Percentiles rank a stretch among this genome's conserved stretches.
These are phyloP conservation scores for Periplaneta americana DNA, from an alignment of 1,140 invertebrate genomes.

Conservation along the genomic window DNA sequence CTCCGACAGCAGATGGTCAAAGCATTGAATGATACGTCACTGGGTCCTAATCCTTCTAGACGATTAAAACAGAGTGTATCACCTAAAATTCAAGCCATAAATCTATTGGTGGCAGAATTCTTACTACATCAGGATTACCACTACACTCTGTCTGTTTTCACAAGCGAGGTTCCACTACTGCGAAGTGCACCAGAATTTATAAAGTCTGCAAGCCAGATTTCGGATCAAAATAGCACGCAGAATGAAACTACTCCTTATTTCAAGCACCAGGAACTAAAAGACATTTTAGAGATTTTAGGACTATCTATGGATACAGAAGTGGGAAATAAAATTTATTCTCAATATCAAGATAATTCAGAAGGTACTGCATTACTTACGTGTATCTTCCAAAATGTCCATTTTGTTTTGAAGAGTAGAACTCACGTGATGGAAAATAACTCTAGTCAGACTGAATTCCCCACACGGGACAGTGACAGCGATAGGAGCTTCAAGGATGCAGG, in stretches of 20 bases:
- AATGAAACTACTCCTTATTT: slow-evolving; percentile 30
- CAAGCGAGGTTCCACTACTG: slow-evolving; percentile 45
- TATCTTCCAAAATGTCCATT: background rate
- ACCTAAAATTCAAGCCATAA: slow-evolving; percentile 44
- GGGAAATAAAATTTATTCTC: background rate
- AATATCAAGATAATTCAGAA: background rate
- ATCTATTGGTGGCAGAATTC: slow-evolving; percentile 49
- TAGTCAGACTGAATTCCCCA: background rate
- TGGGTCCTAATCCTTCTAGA: slow-evolving; percentile 26
- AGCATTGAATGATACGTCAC: slow-evolving; percentile 38
- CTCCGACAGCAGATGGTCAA: slow-evolving; percentile 47
- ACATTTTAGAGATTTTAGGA: slow-evolving; percentile 43
- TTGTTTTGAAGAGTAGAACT: background rate
- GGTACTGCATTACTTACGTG: slow-evolving; percentile 4
- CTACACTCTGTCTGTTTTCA: slow-evolving; percentile 49
- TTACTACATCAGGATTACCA: slow-evolving; percentile 45
- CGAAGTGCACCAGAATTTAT: slow-evolving; percentile 27
- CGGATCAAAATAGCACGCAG: slow-evolving; percentile 11
- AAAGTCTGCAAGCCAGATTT: background rate
- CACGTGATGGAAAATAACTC: background rate
- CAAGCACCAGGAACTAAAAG: slow-evolving; percentile 38
- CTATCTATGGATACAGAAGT: slow-evolving; percentile 3
- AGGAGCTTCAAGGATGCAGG: background rate
- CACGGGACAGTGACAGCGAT: background rate
- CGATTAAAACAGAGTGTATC: slow-evolving; percentile 31